Evolutionary conservation across 2,797 vertebrate genomes (phyloP), one percentile per base, ranked within the genome.

Genomic region (Setipinna tenuifilis): DNA sequence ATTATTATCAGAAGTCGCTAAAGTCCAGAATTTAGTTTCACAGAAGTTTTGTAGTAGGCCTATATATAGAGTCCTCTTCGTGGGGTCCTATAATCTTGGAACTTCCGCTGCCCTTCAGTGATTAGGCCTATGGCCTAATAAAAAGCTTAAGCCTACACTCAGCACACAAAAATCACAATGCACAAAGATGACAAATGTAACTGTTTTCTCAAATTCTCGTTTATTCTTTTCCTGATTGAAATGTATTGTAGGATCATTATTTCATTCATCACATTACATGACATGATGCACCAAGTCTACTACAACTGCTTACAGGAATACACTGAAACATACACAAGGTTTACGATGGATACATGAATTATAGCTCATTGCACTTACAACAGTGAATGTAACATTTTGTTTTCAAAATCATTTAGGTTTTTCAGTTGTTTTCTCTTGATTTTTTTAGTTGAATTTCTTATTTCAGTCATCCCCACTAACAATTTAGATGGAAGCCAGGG

Each of bases 231-330:
- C 96, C 95, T 97, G 97, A 98, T 96, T 97, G 93, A 95, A 97
- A 97, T 97, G 97, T 96, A 96, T 96, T 96, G 96, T 96, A 96
- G 96, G 94, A 94, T 97, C 95, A 96, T 96, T 95, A 96, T 96
- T 93, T 96, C 95, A 96, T 96, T 96, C 96, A 96, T 97, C 97
- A 99, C 98, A 97, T 97, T 97, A 98, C 97, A 97, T 96, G 96
- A 95, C 96, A 96, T 95, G 93, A 97, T 96, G 97, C 96, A 97
- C 96, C 93, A 96, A 96, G 95, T 96, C 95, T 97, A 98, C 96
- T 97, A 98, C 97, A 95, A 95, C 96, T 96, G 97, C 96, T 97
- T 97, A 98, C 96, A 97, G 94, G 96, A 96, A 96, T 96, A 98
- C 97, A 97, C 94, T 91, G 96, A 96, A 97, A 98, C 97, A 95